phyloP scores from a whole-genome alignment of 2,888 invertebrate genomes.

The Opisthograptis luteolata region DNA sequence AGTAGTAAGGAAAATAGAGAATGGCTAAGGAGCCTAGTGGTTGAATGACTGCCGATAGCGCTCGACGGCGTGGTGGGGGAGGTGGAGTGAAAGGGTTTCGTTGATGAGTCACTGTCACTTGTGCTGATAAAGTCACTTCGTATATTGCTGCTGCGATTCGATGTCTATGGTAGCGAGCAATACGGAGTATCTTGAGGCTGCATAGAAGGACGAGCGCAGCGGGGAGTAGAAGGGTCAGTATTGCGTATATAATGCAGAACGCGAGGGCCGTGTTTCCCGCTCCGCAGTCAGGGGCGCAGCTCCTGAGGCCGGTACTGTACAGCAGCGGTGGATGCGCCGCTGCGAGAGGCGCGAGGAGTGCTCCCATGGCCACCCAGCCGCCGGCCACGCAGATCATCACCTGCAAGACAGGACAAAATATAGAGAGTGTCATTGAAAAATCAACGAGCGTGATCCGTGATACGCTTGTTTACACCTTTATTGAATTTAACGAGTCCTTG shows the following conservation, averaged over 20 bases:
- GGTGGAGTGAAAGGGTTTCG: slow-evolving; percentile 91
- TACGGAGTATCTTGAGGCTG: slow-evolving; percentile 88
- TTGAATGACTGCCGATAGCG: slow-evolving; percentile 88
- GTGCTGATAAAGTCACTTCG: slow-evolving; percentile 92
- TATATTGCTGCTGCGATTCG: slow-evolving; percentile 93
- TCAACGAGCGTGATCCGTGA: too few relatives aligned
- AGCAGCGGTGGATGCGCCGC: slow-evolving; percentile 81
- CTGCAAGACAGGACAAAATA: slow-evolving; percentile 52
- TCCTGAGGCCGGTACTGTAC: slow-evolving; percentile 80
- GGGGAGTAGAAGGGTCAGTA: slow-evolving; percentile 87
- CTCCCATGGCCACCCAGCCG: slow-evolving; percentile 87
- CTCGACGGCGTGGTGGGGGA: slow-evolving; percentile 86
- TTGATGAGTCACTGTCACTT: slow-evolving; percentile 93
- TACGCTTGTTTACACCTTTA: too few relatives aligned
- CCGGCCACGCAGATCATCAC: slow-evolving; percentile 87
- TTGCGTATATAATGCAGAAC: slow-evolving; percentile 87
- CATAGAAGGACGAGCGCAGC: slow-evolving; percentile 88
- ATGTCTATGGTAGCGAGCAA: slow-evolving; percentile 90
- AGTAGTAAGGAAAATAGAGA: slow-evolving; percentile 90
- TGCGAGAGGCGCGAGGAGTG: slow-evolving; percentile 86
- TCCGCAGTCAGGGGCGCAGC: slow-evolving; percentile 88
- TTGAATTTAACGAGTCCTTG: neutral
- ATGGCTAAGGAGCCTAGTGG: slow-evolving; percentile 88
- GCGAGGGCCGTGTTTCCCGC: slow-evolving; percentile 84
- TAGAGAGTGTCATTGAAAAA: too few relatives aligned